Conservation (phyloP, 2,113 vertebrate genomes). For the Lepus timidus region DNA sequence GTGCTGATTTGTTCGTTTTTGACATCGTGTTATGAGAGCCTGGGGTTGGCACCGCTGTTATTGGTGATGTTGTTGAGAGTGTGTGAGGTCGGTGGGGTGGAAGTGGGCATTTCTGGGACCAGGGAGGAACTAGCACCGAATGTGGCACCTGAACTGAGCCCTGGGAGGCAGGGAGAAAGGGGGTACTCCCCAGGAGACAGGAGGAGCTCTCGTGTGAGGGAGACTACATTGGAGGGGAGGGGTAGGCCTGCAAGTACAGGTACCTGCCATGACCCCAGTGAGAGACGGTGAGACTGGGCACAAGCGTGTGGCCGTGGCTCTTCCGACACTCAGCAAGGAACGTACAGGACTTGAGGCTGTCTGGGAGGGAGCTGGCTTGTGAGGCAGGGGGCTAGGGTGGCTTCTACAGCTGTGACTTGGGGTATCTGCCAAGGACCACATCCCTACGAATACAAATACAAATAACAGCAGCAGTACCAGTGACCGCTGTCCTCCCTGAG, state of each 20-base stretch:
- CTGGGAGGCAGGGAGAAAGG: neutral
- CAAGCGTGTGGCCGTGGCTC: rapidly evolving
- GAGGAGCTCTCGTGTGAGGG: neutral
- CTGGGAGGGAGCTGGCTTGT: neutral
- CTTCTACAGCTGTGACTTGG: neutral
- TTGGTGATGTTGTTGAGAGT: too few species aligned
- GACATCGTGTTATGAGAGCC: neutral
- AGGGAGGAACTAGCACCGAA: neutral
- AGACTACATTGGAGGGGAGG: neutral
- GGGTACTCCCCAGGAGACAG: neutral
- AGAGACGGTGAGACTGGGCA: neutral
- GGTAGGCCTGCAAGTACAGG: neutral
- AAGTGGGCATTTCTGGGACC: neutral
- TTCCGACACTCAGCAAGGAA: neutral
- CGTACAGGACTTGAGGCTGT: neutral
- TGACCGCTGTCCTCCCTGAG: neutral
- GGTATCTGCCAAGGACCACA: neutral
- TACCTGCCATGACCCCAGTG: neutral
- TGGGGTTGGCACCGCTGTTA: neutral
- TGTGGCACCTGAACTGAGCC: neutral
- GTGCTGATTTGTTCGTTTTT: neutral
- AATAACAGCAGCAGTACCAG: neutral
- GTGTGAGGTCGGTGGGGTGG: neutral
- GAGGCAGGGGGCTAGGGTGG: neutral
- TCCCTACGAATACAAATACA: neutral